Conservation (phyloP, 1,140 invertebrate species). For the Pogonomyrmex barbatus region DNA sequence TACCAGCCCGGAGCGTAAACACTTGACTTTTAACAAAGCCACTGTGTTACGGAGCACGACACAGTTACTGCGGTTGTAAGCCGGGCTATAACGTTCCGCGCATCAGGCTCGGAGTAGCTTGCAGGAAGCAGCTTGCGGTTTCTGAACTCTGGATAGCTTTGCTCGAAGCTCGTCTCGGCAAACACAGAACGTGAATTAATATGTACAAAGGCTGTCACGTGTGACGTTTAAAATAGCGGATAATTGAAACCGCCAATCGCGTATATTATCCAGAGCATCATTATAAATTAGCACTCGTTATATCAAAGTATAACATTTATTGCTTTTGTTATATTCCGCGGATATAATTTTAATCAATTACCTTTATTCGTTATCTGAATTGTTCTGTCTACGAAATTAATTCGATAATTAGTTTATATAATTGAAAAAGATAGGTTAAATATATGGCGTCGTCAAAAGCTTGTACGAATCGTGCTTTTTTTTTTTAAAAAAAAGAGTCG, state of each 20-base stretch:
- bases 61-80: constrained; percentile 73
- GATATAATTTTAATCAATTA: constrained; percentile 10
- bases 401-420: constrained; percentile 11
- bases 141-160: constrained; percentile 72
- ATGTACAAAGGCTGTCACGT: constrained; percentile 53
- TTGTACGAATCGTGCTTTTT: background rate
- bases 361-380: constrained; percentile 2
- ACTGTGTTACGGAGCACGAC: constrained; percentile 65
- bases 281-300: constrained; percentile 19
- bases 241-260: constrained; percentile 45
- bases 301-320: background rate
- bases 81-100: constrained; percentile 68
- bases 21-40: constrained; percentile 70
- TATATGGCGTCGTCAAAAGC: background rate
- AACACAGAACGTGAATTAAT: constrained; percentile 58
- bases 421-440: background rate
- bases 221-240: constrained; percentile 41
- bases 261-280: background rate
- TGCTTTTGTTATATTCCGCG: background rate
- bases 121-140: constrained; percentile 74
- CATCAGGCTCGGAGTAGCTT: constrained; percentile 67
- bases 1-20: constrained; percentile 41
- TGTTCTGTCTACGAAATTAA: background rate
- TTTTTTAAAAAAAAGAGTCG: background rate
- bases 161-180: constrained; percentile 60